Evolutionary conservation across 2,113 vertebrate genomes (phyloP).

Genomic region (Phrynosoma platyrhinos): DNA sequence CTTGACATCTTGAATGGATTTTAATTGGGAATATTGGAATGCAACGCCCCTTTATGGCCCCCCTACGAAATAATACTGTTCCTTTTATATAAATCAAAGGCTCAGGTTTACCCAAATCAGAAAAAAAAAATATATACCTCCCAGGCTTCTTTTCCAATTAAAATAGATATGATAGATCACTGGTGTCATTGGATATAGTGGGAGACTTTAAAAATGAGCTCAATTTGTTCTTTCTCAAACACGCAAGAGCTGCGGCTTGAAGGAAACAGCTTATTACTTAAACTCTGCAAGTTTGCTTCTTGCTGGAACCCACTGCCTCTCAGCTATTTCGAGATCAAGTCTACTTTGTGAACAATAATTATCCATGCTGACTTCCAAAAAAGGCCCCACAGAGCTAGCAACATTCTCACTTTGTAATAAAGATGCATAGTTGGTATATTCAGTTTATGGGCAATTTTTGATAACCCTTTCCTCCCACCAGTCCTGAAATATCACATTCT

Average conservation of each 20-base stretch:
- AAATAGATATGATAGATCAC: conserved; percentile 11
- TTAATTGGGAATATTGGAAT: neutral
- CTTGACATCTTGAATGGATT: neutral
- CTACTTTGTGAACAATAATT: no score
- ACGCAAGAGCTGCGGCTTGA: neutral
- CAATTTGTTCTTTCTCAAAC: neutral
- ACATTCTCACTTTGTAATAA: no score
- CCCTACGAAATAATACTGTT: no score
- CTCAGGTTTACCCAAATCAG: no score
- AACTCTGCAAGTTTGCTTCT: neutral
- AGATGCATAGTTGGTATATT: no score
- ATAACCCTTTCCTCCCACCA: no score
- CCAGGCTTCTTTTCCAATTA: conserved; percentile 8
- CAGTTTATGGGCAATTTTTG: no score
- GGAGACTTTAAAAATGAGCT: neutral
- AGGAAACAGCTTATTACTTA: conserved; percentile 5
- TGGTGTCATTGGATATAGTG: neutral
- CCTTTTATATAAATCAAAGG: no score
- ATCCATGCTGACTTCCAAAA: no score
- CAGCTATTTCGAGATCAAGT: neutral
- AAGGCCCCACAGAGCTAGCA: no score
- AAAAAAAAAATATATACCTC: neutral
- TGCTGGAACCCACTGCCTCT: neutral
- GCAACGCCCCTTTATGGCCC: no score
- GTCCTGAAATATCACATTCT: no score